Conservation (phyloP, 2,888 invertebrate species). For the Cataglyphis albicans region DNA sequence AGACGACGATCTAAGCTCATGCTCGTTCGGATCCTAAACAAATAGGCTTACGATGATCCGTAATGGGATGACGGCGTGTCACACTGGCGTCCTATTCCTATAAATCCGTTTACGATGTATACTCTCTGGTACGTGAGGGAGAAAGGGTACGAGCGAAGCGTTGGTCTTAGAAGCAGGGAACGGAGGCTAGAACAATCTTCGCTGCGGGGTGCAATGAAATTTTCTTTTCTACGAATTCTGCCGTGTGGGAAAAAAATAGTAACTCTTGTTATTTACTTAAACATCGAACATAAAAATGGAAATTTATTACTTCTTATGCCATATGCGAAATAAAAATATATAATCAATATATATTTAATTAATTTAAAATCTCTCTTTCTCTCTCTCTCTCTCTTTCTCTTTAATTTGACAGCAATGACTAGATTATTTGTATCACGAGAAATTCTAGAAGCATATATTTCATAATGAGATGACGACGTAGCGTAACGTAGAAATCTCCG, state of each 20-base stretch:
- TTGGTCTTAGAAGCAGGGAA: background rate
- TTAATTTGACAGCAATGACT: background rate
- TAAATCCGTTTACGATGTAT: conserved; percentile 79
- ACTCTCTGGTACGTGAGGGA: conserved; percentile 64
- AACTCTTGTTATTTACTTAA: background rate
- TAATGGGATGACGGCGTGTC: conserved; percentile 80
- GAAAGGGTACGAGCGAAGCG: conserved; percentile 40
- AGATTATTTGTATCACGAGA: background rate
- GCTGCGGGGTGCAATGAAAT: background rate
- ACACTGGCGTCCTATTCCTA: conserved; percentile 71
- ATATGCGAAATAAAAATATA: background rate
- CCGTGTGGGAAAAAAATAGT: background rate
- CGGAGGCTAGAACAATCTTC: background rate
- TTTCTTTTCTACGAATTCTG: background rate
- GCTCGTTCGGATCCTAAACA: conserved; percentile 79
- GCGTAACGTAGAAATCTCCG: background rate
- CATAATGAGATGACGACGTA: background rate
- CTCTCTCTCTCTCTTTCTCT: too few species aligned
- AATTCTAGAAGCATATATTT: background rate
- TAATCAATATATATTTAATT: background rate
- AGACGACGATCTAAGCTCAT: conserved; percentile 73
- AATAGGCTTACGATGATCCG: conserved; percentile 82
- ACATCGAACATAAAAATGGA: background rate
- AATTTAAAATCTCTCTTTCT: background rate
- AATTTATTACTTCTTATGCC: background rate